Conservation (phyloP, 2,888 invertebrate genomes). For the Saturnia japonica region DNA sequence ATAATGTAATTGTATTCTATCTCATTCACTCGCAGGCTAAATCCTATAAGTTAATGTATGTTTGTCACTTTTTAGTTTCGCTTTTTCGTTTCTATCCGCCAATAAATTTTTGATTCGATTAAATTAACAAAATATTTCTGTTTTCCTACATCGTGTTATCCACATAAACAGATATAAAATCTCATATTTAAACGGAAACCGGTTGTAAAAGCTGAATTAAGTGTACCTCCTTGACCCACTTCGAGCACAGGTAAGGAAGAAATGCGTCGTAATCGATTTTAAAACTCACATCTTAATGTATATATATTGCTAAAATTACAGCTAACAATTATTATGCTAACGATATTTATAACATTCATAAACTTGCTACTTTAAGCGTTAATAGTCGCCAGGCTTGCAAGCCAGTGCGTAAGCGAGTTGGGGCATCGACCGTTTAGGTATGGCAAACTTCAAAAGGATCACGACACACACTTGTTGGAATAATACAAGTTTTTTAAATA, state of each 20-base stretch:
- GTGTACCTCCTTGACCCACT: conserved; percentile 71
- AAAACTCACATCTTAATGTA: neutral
- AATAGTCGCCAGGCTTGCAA: conserved; percentile 28
- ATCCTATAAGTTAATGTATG: no score
- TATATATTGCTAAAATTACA: neutral
- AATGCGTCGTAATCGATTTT: conserved; percentile 41
- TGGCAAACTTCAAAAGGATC: conserved; percentile 33
- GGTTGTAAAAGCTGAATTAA: conserved; percentile 61
- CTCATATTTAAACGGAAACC: conserved; percentile 42
- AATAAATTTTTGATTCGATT: no score
- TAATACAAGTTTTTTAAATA: conserved; percentile 6
- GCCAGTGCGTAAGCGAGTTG: conserved; percentile 48
- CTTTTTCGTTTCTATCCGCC: no score
- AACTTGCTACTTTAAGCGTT: conserved; percentile 14
- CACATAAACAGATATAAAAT: conserved; percentile 9
- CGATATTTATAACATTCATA: conserved; percentile 6
- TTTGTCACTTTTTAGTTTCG: no score
- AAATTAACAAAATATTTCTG: neutral
- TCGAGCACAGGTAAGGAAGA: conserved; percentile 54
- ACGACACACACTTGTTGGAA: neutral
- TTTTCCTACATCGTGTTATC: neutral
- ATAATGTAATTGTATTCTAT: no score
- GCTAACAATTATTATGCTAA: neutral
- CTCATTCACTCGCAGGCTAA: no score
- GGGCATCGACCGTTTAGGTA: conserved; percentile 49